These are phyloP conservation scores for Drosophila incognita DNA, from an alignment of 2,888 invertebrate genomes.

Conservation along the genomic window DNA sequence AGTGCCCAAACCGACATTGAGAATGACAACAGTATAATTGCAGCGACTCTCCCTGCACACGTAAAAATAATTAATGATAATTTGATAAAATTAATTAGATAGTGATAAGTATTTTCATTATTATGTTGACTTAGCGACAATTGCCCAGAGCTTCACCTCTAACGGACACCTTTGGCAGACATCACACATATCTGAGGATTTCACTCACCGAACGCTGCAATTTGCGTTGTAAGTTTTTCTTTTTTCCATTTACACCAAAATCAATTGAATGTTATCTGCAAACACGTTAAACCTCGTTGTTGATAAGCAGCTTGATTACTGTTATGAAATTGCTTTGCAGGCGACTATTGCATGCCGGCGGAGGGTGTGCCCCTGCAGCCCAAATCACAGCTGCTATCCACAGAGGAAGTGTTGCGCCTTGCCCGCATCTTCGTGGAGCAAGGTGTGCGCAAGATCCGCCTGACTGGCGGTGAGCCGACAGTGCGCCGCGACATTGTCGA, in stretches of 20 bases:
- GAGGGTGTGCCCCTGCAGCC: slow-evolving; percentile 95
- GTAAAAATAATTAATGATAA: slow-evolving; percentile 25
- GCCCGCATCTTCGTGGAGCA: slow-evolving; percentile 93
- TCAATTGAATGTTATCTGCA: slow-evolving; percentile 32
- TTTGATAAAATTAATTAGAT: neutral
- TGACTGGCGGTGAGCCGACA: slow-evolving; percentile 99
- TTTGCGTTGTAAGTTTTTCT: slow-evolving; percentile 93
- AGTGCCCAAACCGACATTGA: slow-evolving; percentile 37
- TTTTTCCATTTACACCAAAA: slow-evolving; percentile 2
- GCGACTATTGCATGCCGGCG: slow-evolving; percentile 99
- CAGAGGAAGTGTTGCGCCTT: slow-evolving; percentile 92
- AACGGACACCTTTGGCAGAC: slow-evolving; percentile 93
- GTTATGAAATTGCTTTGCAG: slow-evolving; percentile 85
- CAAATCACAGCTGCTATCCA: slow-evolving; percentile 90
- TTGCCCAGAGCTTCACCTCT: slow-evolving; percentile 84
- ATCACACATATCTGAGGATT: slow-evolving; percentile 97
- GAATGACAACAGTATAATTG: slow-evolving; percentile 19
- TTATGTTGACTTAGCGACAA: slow-evolving; percentile 13
- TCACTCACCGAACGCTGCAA: slow-evolving; percentile 98
- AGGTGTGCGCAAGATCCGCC: slow-evolving; percentile 96
- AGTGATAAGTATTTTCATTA: neutral
- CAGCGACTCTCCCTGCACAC: slow-evolving; percentile 20
- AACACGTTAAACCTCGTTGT: neutral
- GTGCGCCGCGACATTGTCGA: slow-evolving; percentile 94
- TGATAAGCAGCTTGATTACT: slow-evolving; percentile 16